Evolutionary conservation across 2,113 vertebrate species (phyloP).

Genomic region (Phrynocephalus versicolor): DNA sequence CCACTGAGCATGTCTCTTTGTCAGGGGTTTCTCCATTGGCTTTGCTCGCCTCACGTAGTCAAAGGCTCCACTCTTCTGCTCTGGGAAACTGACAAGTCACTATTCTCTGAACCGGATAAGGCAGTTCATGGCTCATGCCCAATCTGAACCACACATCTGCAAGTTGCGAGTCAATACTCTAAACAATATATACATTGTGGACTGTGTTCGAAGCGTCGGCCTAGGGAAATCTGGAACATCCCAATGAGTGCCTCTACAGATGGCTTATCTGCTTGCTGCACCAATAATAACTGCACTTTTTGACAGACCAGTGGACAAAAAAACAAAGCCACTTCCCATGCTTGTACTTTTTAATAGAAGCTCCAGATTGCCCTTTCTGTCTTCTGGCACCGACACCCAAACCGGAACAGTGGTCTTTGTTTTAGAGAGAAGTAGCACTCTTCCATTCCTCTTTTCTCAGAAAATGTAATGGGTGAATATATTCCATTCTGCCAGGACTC

Average conservation of each 20-base stretch:
- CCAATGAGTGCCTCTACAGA: not conserved
- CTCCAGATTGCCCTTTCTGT: not conserved
- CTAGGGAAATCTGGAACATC: not conserved
- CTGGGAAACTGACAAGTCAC: conserved; percentile 3
- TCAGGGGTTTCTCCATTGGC: not conserved
- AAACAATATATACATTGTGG: conserved; percentile 18
- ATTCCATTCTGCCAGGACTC: not conserved
- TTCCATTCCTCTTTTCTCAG: not conserved
- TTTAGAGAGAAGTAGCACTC: not conserved
- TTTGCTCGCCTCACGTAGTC: not conserved
- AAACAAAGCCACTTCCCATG: not conserved
- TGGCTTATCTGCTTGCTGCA: not conserved
- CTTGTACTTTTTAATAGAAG: not conserved
- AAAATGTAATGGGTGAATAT: not conserved
- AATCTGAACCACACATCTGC: conserved; percentile 7
- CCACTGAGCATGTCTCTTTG: not conserved
- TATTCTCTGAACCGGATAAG: not conserved
- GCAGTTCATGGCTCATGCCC: conserved; percentile 1
- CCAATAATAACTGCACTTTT: not conserved
- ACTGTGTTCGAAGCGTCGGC: not conserved
- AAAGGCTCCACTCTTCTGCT: conserved; percentile 20
- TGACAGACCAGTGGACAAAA: no score
- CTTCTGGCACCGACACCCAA: not conserved
- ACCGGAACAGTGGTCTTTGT: not conserved
- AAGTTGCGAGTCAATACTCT: not conserved